Evolutionary conservation across 2,113 vertebrate species (phyloP).

Genomic region (Antechinus flavipes): DNA sequence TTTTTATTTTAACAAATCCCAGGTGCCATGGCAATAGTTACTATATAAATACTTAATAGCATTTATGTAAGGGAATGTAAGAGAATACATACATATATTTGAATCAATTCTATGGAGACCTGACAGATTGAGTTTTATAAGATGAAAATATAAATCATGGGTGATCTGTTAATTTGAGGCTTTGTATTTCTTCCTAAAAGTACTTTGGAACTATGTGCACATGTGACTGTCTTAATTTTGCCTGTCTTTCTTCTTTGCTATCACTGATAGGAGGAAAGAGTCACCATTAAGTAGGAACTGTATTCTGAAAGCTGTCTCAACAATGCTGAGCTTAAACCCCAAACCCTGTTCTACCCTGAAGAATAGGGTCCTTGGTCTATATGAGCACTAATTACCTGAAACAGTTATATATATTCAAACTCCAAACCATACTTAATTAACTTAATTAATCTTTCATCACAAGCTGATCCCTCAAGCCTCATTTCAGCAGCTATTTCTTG

Average conservation of each 20-base stretch:
- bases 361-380: constrained; percentile 43
- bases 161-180: neutral
- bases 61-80: neutral
- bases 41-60: neutral
- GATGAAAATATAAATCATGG: neutral
- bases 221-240: neutral
- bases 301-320: constrained; percentile 6
- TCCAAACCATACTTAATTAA: constrained; percentile 66
- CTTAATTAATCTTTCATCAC: constrained; percentile 71
- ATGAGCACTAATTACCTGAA: constrained; percentile 64
- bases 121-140: neutral
- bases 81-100: neutral
- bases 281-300: constrained; percentile 24
- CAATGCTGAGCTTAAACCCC: constrained; percentile 53
- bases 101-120: neutral
- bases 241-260: neutral
- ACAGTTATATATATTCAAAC: constrained; percentile 61
- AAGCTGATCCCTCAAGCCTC: constrained; percentile 62
- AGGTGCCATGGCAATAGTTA: neutral
- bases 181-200: neutral
- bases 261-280: neutral
- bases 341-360: constrained; percentile 54
- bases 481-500: constrained; percentile 61
- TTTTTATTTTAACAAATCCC: neutral
- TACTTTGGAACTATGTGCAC: neutral